These are phyloP conservation scores for Scartelaos histophorus DNA, from an alignment of 2,113 vertebrate genomes.

Conservation along the genomic window DNA sequence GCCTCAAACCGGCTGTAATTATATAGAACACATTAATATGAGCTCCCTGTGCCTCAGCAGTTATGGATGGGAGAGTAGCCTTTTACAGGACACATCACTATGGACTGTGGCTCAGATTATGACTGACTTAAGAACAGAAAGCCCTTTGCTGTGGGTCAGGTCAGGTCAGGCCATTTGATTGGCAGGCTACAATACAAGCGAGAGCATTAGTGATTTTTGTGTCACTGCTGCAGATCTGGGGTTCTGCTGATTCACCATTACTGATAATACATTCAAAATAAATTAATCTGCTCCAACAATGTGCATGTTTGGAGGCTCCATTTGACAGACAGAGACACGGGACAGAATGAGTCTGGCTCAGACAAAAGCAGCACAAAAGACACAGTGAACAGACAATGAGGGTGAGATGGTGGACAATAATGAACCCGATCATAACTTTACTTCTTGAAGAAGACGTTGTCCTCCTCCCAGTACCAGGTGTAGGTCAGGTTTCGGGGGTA, in stretches of 20 bases:
- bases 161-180: conserved; percentile 1
- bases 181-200: conserved; percentile 3
- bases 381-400: conserved; percentile 6
- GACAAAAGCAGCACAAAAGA: not conserved
- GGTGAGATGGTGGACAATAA: conserved; percentile 48
- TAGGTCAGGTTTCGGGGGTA: conserved; percentile 98
- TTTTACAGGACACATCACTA: not conserved
- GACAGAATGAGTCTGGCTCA: not conserved
- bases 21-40: not conserved
- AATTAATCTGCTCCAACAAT: conserved; percentile 8
- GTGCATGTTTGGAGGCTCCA: not conserved
- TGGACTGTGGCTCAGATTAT: not conserved
- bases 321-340: conserved; percentile 1
- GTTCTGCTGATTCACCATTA: conserved; percentile 5
- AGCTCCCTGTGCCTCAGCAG: not conserved
- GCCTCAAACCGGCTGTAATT: not conserved
- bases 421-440: conserved; percentile 80
- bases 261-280: conserved; percentile 18
- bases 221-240: not conserved
- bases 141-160: not conserved
- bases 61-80: not conserved
- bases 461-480: conserved; percentile 98
- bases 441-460: conserved; percentile 99
- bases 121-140: conserved; percentile 1
- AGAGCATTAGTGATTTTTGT: conserved; percentile 7